A percentile compares a stretch with the other conserved stretches of the same genome.
phyloP scores from a whole-genome alignment of 2,113 vertebrate species.

The Sylvia atricapilla region DNA sequence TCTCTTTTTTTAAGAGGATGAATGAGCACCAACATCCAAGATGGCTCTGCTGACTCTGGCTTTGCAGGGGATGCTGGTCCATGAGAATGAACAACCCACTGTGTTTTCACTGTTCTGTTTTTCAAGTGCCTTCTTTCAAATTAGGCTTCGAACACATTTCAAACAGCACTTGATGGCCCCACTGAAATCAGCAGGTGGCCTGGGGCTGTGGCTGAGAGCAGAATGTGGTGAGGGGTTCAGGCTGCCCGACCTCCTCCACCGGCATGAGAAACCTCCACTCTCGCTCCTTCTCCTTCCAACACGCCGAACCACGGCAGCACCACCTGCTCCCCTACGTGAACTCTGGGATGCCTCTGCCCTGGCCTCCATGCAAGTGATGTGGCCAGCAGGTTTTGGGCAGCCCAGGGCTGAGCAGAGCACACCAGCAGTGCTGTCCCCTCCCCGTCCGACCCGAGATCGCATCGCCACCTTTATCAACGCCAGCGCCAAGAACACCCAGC shows the following conservation, averaged over 20 bases:
- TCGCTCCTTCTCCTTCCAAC: background rate
- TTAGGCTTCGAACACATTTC: background rate
- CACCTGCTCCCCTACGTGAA: background rate
- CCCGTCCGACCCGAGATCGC: background rate
- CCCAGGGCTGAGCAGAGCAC: background rate
- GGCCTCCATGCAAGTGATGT: background rate
- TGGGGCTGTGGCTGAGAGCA: slow-evolving; percentile 40
- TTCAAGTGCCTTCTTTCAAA: background rate
- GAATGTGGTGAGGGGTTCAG: background rate
- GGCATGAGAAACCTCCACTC: background rate
- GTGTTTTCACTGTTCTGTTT: background rate
- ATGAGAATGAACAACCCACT: background rate
- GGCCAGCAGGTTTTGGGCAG: background rate
- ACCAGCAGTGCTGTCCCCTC: background rate
- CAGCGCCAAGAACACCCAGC: slow-evolving; percentile 17
- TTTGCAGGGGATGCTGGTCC: background rate
- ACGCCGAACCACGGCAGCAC: background rate
- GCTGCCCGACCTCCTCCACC: background rate
- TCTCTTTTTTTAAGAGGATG: background rate
- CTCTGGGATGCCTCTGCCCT: background rate
- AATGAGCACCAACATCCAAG: background rate
- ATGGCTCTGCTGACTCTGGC: background rate
- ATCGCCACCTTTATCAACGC: slow-evolving; percentile 1
- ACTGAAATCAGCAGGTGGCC: background rate
- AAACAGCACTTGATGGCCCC: background rate